Evolutionary conservation across 2,888 invertebrate genomes (phyloP), one percentile per base, ranked within the genome.

Genomic region (Oscheius sp.): DNA sequence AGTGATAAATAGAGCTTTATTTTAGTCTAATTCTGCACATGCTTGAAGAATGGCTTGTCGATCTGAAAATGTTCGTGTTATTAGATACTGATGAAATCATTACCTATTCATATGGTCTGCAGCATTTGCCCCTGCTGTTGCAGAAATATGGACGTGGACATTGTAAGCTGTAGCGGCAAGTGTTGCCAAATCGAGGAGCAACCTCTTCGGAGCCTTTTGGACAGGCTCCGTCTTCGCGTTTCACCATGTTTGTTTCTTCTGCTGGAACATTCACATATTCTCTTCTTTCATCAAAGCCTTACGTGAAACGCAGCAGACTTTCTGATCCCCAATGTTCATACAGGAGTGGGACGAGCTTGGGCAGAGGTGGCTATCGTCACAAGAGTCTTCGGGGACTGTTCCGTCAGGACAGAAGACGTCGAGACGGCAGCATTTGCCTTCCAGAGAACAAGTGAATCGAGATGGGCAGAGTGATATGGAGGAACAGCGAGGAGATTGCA

Each of bases 61-160:
- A 47, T 63, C 59, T 59, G 59, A 59, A 59, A 59, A 10, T 11
- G 13, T 1, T 9, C 32, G 1, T 1, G 9, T 55, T 53, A 1
- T 21, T 21, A 55, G 21, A 55, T 13, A 9, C 9, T 21, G 9
- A 21, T 13, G 21, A 13, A 21, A 13, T 32, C 2, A 21, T 13
- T 37, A 53, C 53, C 66, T 55, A 68, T 37, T 68, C 58, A 13
- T 21, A 60, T 21, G 75, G 75, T 33, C 73, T 77, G 74, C 86
- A 86, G 55, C 82, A 80, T 57, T 76, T 74, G n/a, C 81, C 82
- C 13, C 76, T 60, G 29, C 78, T 71, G 66, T 83, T 84, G 62
- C 86, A 86, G 74, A 79, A 85, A 72, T 81, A 84, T 13, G 84
- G 85, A 1, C 81, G 78, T 1, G 85, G 85, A 65, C 86, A 86